A percentile compares a stretch with the other conserved stretches of the same genome.
Conservation (phyloP, 2,113 vertebrate species). For the Marmota monax region DNA sequence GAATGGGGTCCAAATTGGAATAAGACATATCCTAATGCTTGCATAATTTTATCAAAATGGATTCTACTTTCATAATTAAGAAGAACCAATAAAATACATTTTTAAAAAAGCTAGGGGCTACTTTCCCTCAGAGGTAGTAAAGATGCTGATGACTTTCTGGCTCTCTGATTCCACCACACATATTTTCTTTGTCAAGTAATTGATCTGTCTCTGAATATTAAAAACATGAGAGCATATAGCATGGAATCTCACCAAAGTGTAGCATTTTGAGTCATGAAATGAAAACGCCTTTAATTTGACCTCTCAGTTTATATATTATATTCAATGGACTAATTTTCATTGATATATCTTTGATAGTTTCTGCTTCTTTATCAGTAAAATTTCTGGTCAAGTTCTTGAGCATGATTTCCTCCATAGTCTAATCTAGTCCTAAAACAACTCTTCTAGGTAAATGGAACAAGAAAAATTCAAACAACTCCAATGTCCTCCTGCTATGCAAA, state of each 20-base stretch:
- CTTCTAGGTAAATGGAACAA: not conserved
- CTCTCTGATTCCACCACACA: not conserved
- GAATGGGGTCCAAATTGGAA: too few species aligned
- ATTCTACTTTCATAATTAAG: too few species aligned
- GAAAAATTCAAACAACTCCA: not conserved
- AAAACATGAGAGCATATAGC: not conserved
- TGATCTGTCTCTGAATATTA: not conserved
- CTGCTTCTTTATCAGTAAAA: not conserved
- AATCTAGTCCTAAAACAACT: not conserved
- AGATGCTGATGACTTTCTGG: fast-evolving
- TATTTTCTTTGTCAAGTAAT: not conserved
- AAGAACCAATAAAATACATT: not conserved
- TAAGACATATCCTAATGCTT: too few species aligned
- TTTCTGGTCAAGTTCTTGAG: not conserved
- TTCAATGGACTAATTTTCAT: not conserved
- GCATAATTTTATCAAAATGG: too few species aligned
- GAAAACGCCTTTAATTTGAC: not conserved
- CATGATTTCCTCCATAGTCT: not conserved
- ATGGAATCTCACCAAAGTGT: not conserved
- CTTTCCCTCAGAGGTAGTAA: not conserved
- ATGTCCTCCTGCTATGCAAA: not conserved
- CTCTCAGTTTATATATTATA: not conserved
- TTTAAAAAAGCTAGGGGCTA: not conserved
- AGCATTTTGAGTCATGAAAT: not conserved
- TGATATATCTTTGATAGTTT: not conserved